phyloP scores from a whole-genome alignment of 2,113 vertebrate species.

The Herpailurus yagouaroundi region DNA sequence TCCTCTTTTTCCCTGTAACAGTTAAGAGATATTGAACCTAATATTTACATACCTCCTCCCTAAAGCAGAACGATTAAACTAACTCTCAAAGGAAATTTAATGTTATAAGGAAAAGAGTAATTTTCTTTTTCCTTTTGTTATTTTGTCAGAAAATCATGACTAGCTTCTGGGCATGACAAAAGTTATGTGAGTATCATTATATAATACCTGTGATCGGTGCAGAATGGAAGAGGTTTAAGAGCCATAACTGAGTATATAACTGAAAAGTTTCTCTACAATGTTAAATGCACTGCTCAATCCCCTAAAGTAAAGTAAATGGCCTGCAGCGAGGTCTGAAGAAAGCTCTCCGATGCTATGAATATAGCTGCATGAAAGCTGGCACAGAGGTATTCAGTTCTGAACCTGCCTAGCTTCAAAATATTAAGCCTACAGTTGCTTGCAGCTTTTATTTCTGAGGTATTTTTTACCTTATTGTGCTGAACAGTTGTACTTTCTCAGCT shows the following conservation, averaged over 20 bases:
- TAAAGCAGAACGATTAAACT: background rate
- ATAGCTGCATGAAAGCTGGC: background rate
- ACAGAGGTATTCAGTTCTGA: background rate
- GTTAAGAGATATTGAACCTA: background rate
- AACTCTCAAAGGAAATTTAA: constrained; percentile 29
- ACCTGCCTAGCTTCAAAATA: constrained; percentile 56
- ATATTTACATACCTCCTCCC: background rate
- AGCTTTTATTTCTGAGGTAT: background rate
- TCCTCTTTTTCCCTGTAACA: background rate
- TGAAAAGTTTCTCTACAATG: constrained; percentile 21
- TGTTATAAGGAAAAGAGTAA: background rate
- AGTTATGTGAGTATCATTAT: background rate
- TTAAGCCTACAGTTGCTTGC: background rate
- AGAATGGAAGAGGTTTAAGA: background rate
- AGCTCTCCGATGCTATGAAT: background rate
- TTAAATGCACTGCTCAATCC: background rate
- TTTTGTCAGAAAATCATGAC: constrained; percentile 49
- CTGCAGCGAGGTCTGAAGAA: background rate
- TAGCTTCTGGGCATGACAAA: background rate
- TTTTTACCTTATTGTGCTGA: constrained; percentile 40
- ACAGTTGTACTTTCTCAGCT: constrained; percentile 47
- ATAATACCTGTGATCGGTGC: background rate
- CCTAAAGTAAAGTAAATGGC: constrained; percentile 33
- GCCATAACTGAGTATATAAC: background rate
- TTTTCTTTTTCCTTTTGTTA: background rate